Percentiles rank a stretch among this genome's conserved stretches.
Evolutionary conservation across 2,797 vertebrate species (phyloP).

Genomic region (Varecia variegata): DNA sequence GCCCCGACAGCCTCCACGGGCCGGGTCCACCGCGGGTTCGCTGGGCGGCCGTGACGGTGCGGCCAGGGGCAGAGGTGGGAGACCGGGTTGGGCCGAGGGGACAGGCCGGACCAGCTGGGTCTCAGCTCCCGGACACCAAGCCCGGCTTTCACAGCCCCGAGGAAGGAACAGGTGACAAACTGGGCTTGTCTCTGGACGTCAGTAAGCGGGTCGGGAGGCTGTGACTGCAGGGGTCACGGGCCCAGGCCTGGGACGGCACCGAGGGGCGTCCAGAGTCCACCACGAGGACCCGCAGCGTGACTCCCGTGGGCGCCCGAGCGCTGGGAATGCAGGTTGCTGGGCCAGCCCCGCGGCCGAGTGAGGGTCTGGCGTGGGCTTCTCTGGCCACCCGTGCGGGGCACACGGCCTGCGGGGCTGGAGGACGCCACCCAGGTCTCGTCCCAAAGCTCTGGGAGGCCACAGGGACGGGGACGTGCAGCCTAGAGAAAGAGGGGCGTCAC

Average conservation of each 20-base stretch:
- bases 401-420: no score
- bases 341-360: neutral
- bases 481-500: neutral
- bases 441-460: neutral
- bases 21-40: neutral
- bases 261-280: neutral
- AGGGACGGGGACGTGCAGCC: neutral
- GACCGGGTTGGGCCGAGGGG: neutral
- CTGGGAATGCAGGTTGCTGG: neutral
- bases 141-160: neutral
- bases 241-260: neutral
- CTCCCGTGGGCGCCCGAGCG: fast-evolving
- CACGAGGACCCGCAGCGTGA: neutral
- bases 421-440: neutral
- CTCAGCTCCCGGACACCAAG: neutral
- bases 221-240: fast-evolving
- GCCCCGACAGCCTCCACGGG: no score
- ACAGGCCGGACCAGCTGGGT: neutral
- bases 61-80: neutral
- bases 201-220: neutral
- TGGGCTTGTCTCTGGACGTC: neutral
- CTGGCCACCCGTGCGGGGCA: neutral
- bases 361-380: neutral
- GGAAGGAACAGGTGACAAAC: neutral
- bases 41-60: fast-evolving